Conservation (phyloP, 2,888 invertebrate species). For the Amiota mariae region DNA sequence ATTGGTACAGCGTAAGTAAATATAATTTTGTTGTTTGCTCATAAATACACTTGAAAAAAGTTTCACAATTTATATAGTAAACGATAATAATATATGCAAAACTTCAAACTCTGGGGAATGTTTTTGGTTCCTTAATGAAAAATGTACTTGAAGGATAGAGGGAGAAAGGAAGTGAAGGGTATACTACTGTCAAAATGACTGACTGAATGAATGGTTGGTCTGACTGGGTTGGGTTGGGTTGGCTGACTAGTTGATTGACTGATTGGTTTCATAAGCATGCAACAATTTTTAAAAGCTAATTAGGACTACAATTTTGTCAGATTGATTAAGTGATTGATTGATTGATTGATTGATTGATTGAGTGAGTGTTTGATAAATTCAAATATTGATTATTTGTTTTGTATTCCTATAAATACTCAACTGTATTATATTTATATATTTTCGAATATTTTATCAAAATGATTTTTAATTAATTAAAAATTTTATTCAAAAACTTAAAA, state of each 20-base stretch:
- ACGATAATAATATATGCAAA: conserved; percentile 10
- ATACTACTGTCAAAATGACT: too few species aligned
- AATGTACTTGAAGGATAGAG: too few species aligned
- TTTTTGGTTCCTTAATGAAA: conserved; percentile 13
- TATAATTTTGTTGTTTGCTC: conserved; percentile 66
- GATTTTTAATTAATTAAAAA: too few species aligned
- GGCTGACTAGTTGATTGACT: background rate
- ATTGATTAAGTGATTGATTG: conserved; percentile 22
- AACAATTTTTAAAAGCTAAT: conserved; percentile 7
- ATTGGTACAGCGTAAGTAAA: conserved; percentile 65
- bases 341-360: conserved; percentile 14
- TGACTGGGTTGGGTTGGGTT: too few species aligned
- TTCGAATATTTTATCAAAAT: too few species aligned
- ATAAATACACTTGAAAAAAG: conserved; percentile 59
- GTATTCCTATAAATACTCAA: too few species aligned
- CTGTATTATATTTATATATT: too few species aligned
- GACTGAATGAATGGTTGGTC: too few species aligned
- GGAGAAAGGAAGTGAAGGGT: too few species aligned
- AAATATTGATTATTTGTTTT: too few species aligned
- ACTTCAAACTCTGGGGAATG: conserved; percentile 8
- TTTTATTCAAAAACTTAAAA: too few species aligned
- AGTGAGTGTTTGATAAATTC: background rate
- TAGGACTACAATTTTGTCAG: conserved; percentile 17
- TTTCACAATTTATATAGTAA: conserved; percentile 18
- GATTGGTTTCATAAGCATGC: conserved; percentile 3